Evolutionary conservation across 2,888 invertebrate genomes (phyloP).

Genomic region (Pristionchus mayeri): DNA sequence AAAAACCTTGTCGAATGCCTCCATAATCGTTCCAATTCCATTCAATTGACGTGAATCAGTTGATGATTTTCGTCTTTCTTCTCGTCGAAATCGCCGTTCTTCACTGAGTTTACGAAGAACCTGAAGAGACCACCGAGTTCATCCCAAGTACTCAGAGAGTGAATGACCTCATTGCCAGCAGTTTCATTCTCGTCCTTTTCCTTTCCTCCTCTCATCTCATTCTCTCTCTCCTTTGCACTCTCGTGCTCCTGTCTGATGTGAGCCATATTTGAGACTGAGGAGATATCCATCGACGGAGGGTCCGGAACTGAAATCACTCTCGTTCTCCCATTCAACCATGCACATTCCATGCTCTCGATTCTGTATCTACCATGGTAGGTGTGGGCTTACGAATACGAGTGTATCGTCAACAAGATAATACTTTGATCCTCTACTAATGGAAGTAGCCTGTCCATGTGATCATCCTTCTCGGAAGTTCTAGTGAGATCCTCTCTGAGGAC

Average conservation of each 20-base stretch:
- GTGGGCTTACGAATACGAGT: neutral
- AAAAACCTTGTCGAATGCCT: constrained; percentile 63
- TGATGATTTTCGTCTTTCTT: constrained; percentile 46
- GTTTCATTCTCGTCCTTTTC: constrained; percentile 38
- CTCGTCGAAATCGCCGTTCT: constrained; percentile 39
- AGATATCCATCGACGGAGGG: constrained; percentile 67
- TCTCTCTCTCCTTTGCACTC: constrained; percentile 54
- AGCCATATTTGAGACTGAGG: constrained; percentile 60
- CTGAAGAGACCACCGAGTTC: neutral
- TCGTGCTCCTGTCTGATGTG: constrained; percentile 65
- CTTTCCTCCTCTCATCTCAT: constrained; percentile 41
- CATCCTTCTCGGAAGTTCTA: too few relatives aligned
- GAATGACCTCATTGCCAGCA: constrained; percentile 42
- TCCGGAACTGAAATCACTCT: constrained; percentile 64
- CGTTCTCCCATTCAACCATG: too few relatives aligned
- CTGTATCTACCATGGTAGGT: neutral
- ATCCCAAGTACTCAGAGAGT: neutral
- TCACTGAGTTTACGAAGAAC: constrained; percentile 42
- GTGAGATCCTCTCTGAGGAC: neutral
- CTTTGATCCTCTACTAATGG: neutral
- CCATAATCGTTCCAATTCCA: constrained; percentile 63
- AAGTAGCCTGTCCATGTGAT: neutral
- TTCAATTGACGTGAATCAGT: constrained; percentile 12
- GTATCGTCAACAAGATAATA: neutral
- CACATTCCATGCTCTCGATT: too few relatives aligned